These are phyloP conservation scores for Acleris laterana DNA, from an alignment of 2,888 invertebrate genomes.

Conservation along the genomic window DNA sequence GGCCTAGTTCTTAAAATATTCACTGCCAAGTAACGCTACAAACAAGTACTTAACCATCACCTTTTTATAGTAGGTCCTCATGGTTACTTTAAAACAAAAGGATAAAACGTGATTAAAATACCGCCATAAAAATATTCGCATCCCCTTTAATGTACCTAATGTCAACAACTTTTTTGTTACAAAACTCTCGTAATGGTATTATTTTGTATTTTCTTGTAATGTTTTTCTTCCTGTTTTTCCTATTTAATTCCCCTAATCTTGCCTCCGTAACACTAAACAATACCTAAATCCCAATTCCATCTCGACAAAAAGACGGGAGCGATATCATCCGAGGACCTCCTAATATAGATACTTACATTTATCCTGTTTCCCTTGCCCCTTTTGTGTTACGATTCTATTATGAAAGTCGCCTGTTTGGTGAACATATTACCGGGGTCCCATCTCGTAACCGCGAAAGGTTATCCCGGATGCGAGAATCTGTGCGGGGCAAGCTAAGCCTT, in stretches of 20 bases:
- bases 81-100: too few species aligned
- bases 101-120: too few species aligned
- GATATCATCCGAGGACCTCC: constrained; percentile 11
- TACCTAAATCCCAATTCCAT: constrained; percentile 21
- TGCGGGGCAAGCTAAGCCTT: constrained; percentile 16
- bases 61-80: too few species aligned
- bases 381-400: constrained; percentile 57
- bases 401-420: constrained; percentile 56
- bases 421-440: constrained; percentile 56
- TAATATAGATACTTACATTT: constrained; percentile 40
- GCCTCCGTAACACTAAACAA: constrained; percentile 10
- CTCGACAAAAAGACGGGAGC: constrained; percentile 20
- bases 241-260: constrained; percentile 11
- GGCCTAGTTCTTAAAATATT: too few species aligned
- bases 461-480: constrained; percentile 18
- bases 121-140: too few species aligned
- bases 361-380: constrained; percentile 54
- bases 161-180: too few species aligned
- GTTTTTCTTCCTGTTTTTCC: neutral
- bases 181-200: neutral
- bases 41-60: too few species aligned
- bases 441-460: constrained; percentile 51
- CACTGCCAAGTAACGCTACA: too few species aligned
- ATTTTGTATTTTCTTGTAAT: neutral
- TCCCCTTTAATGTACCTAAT: too few species aligned